These are phyloP conservation scores for human DNA, from an alignment of 2,113 vertebrate species.

Conservation along the genomic window GRCh38 chr18:21865501-21866000, in stretches of 20 bases:
- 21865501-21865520: background rate
- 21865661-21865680: background rate
- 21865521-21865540: background rate
- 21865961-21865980: background rate
- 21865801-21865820: conserved; percentile 18
- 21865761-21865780: background rate
- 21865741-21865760: background rate
- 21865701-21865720: background rate
- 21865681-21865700: background rate
- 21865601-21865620: background rate
- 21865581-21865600: background rate
- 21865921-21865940: conserved; percentile 27
- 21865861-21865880: background rate
- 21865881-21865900: conserved; percentile 18
- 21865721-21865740: background rate
- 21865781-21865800: background rate
- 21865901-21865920: background rate
- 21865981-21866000: conserved; percentile 12
- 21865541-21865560: background rate
- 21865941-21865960: conserved; percentile 34
- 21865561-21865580: background rate
- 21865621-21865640: background rate
- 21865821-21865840: conserved; percentile 19
- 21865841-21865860: conserved; percentile 34
- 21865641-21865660: background rate